Base-by-base conservation (phyloP, 2,113 vertebrate genomes). In the Machaerirhynchus nigripectus region DNA sequence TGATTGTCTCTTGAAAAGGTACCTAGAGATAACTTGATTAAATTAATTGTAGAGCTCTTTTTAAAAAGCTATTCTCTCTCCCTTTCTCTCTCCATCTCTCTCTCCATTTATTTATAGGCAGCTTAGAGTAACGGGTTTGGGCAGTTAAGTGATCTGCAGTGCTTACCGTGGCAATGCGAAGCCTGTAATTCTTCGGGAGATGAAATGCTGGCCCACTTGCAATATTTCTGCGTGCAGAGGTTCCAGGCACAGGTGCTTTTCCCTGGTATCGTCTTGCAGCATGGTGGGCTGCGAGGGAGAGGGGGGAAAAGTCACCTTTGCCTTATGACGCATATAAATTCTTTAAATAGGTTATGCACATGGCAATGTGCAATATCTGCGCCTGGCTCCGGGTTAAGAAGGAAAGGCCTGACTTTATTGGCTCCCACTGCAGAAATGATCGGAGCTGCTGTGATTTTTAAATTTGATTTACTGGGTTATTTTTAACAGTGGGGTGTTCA, bases 31-130 rank as follows among this genome's bases (percentile, higher is more conserved):
- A 97, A 95, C 90, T 91, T 67, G 84, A 91, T 96, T 93, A 80
- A 94, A 96, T 97, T 95, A 97, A 96, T 96, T 94, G 90, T 73
- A 9, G 63, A 85, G 68, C 89, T 94, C 85, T 84, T 93, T 91
- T 85, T n/a, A 76, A 92, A 88, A 82, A 87, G 87, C 89, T 53
- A 24, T 88, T 89, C 81, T 93, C 67, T 87, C 77, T 87, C 74
- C 53, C 56, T 84, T 78, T 90, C 87, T 68, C 50, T 42, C 33
- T 74, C 60, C 73, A 13, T 52, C 69, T 76, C 70, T 57, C 87
- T 89, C 71, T 67, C 95, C 56, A 57, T 79, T 96, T 96, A 95
- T 95, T 97, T 96, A 94, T 94, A 95, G 96, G 88, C 73, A 89
- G 94, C 93, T 93, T 42, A 31, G 86, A 94, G 94, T 90, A 87